Base-by-base conservation (phyloP, 1,140 invertebrate species). In the Micrasema minimum region DNA sequence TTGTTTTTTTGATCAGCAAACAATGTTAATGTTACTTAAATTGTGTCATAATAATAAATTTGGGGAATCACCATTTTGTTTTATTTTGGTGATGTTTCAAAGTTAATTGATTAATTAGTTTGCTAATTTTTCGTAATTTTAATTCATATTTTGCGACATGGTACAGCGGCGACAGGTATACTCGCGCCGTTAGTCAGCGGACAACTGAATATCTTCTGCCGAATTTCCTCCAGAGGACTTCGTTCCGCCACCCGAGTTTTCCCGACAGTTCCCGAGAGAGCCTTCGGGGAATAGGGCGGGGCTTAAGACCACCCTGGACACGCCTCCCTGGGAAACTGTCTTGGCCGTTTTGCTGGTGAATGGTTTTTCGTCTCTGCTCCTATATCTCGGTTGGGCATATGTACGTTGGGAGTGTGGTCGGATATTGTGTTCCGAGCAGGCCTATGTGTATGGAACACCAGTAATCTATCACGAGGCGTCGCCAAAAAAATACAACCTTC, bases 311-410 rank as follows among this genome's bases (percentile, higher is more conserved):
- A 18, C 46, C 3, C 10, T 14, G 37, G 59, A 35, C 66, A 75
- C 72, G 72, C 72, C 72, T 43, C 66, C 62, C 62, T 45, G 23
- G 68, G 55, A 43, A 57, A 38, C 64, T 50, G 68, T 74, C 72
- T 74, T 70, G 45, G 67, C 35, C 37, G 72, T 74, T 73, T 74
- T 74, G 72, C 62, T 61, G 72, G 43, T 46, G 65, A 69, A 71
- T 65, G 72, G 69, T 71, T 75, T 75, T 71, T 75, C 72, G 72
- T 70, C 67, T 74, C 70, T 69, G 67, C 53, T 66, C 65, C 72
- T 69, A 69, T 65, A 64, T 72, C 50, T 66, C 38, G 35, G 64
- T 48, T 31, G 66, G 53, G 66, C 66, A 55, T 68, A 57, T 59
- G 51, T 68, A 46, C 51, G 9, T 46, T 22, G 67, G 61, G 31